phyloP scores from a whole-genome alignment of 2,888 invertebrate genomes.

The Xylota sylvarum region DNA sequence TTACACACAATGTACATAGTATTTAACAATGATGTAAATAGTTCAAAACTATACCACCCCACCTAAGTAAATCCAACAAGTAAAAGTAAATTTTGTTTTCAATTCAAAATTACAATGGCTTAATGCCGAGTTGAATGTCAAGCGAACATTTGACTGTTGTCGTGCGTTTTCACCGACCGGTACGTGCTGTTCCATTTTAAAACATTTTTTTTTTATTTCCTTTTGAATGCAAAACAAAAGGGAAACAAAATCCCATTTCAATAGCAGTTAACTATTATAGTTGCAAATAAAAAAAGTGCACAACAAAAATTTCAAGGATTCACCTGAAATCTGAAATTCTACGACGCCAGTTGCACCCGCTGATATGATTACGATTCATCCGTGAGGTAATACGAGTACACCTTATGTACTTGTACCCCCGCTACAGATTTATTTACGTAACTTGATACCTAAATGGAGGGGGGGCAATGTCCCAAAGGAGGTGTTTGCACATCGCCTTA shows the following conservation, averaged over 20 bases:
- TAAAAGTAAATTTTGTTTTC: conserved; percentile 5
- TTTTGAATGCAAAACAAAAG: conserved; percentile 3
- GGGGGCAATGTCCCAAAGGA: background rate
- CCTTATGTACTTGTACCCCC: background rate
- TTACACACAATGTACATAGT: too few species aligned
- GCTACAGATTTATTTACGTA: conserved; percentile 23
- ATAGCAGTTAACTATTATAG: conserved; percentile 11
- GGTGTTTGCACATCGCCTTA: conserved; percentile 5
- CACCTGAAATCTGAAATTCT: conserved; percentile 1
- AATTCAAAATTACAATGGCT: background rate
- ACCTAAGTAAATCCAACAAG: conserved; percentile 19
- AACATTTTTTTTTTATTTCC: background rate
- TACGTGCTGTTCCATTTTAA: conserved; percentile 44
- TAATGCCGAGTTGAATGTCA: conserved; percentile 34
- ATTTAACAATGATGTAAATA: too few species aligned
- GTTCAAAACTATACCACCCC: too few species aligned
- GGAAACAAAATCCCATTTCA: background rate
- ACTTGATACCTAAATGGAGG: conserved; percentile 2
- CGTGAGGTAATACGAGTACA: conserved; percentile 19
- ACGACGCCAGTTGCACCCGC: conserved; percentile 2
- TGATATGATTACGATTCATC: conserved; percentile 3
- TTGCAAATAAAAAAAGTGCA: background rate
- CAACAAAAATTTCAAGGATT: conserved; percentile 28
- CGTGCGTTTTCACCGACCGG: conserved; percentile 32
- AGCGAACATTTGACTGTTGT: conserved; percentile 22